Conservation (phyloP, 2,113 vertebrate species). For the Rhinoderma darwinii region DNA sequence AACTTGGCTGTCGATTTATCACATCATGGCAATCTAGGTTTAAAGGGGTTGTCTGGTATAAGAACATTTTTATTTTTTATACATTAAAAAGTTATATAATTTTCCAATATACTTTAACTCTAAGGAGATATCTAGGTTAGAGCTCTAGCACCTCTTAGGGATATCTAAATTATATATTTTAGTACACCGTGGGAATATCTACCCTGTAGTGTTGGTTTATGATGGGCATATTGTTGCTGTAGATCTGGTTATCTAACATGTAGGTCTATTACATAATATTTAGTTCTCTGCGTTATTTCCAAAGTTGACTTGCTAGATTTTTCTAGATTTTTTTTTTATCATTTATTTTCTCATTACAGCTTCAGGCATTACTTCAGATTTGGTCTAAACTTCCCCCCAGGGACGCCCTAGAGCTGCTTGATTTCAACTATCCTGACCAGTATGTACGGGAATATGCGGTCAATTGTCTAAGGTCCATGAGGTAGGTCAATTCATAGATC, state of each 20-base stretch:
- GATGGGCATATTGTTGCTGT: not conserved
- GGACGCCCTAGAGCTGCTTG: constrained; percentile 92
- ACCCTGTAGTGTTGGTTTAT: not conserved
- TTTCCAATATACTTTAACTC: too few species aligned
- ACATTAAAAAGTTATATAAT: too few species aligned
- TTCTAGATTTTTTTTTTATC: not conserved
- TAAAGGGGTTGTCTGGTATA: too few species aligned
- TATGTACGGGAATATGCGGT: constrained; percentile 96
- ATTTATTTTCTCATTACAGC: constrained; percentile 72
- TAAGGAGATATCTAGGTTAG: too few species aligned
- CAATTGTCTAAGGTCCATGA: constrained; percentile 88
- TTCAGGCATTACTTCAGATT: constrained; percentile 95
- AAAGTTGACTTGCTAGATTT: not conserved
- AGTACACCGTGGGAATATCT: too few species aligned
- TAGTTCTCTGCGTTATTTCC: too few species aligned
- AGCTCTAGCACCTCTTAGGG: too few species aligned
- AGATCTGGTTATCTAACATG: not conserved
- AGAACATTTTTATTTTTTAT: too few species aligned
- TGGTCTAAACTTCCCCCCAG: constrained; percentile 93
- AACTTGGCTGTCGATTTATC: too few species aligned
- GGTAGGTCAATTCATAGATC: constrained; percentile 71
- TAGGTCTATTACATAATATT: too few species aligned
- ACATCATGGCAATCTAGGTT: too few species aligned
- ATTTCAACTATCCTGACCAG: constrained; percentile 98
- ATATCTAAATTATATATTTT: too few species aligned